phyloP scores from a whole-genome alignment of 2,888 invertebrate genomes.

The Atrina japonica region DNA sequence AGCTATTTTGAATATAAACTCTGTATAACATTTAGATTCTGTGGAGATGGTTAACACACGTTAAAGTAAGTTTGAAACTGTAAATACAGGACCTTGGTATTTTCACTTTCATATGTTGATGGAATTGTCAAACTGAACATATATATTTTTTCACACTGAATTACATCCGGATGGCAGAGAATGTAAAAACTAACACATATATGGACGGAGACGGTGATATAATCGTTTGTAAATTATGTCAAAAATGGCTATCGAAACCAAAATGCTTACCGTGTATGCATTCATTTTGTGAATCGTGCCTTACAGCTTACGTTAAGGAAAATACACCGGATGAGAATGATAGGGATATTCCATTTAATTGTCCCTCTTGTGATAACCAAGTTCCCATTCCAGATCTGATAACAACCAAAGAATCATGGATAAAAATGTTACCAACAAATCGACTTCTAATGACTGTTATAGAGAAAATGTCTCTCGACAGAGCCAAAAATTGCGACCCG shows the following conservation, averaged over 20 bases:
- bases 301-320: constrained; percentile 18
- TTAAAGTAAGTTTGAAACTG: too few species aligned
- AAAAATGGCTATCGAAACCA: constrained; percentile 32
- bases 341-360: constrained; percentile 14
- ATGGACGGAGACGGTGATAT: constrained; percentile 4
- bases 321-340: constrained; percentile 1
- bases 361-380: constrained; percentile 30
- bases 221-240: constrained; percentile 30
- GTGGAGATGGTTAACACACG: too few species aligned
- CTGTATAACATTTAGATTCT: too few species aligned
- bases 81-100: too few species aligned
- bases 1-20: too few species aligned
- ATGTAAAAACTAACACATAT: too few species aligned
- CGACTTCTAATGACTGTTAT: constrained; percentile 20
- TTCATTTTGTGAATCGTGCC: constrained; percentile 41
- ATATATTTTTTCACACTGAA: too few species aligned
- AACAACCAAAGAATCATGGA: constrained; percentile 28
- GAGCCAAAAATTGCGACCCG: constrained; percentile 25
- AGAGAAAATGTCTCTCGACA: constrained; percentile 31
- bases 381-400: constrained; percentile 23
- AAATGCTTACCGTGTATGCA: constrained; percentile 36
- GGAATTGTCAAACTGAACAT: too few species aligned
- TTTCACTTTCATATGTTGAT: too few species aligned
- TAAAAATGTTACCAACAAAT: constrained; percentile 29
- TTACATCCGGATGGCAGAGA: too few species aligned